Percentiles rank a stretch among this genome's conserved stretches.
phyloP scores from a whole-genome alignment of 2,797 vertebrate species.

The Bryconaethiops microstoma region DNA sequence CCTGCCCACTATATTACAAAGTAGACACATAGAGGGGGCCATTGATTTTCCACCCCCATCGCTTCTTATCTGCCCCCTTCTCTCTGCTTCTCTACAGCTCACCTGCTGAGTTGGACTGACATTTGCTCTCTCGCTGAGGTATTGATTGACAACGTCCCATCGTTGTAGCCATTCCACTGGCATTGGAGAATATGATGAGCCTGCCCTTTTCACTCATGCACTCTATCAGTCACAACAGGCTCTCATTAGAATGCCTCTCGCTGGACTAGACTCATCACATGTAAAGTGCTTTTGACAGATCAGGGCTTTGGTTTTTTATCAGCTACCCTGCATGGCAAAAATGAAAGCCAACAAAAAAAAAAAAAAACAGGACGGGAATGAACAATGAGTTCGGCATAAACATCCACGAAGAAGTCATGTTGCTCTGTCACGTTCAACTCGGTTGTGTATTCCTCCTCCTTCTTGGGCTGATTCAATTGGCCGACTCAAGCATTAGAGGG shows the following conservation, averaged over 20 bases:
- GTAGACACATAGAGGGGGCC: not conserved
- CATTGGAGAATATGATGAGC: conserved; percentile 39
- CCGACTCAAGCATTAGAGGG: not conserved
- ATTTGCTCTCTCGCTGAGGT: conserved; percentile 38
- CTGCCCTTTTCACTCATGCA: conserved; percentile 42
- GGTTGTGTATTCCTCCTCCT: not conserved
- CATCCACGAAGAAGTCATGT: not conserved
- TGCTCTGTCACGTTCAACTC: not conserved
- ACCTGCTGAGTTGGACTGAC: conserved; percentile 35
- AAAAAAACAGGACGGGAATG: not conserved
- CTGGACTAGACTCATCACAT: not conserved
- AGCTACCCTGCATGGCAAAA: conserved; percentile 1
- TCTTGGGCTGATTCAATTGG: not conserved
- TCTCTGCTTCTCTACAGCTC: conserved; percentile 2
- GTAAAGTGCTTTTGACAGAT: conserved; percentile 30
- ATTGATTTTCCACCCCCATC: conserved; percentile 20
- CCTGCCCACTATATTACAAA: conserved; percentile 2
- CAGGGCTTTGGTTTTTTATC: conserved; percentile 14
- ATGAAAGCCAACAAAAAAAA: not conserved
- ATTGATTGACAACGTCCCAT: conserved; percentile 49
- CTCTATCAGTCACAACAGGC: conserved; percentile 23
- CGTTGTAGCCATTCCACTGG: conserved; percentile 30
- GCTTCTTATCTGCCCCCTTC: conserved; percentile 7
- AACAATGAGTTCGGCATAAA: conserved; percentile 9
- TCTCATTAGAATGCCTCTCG: conserved; percentile 41